Conservation (phyloP, 2,797 vertebrate species). For the Melopsittacus undulatus region DNA sequence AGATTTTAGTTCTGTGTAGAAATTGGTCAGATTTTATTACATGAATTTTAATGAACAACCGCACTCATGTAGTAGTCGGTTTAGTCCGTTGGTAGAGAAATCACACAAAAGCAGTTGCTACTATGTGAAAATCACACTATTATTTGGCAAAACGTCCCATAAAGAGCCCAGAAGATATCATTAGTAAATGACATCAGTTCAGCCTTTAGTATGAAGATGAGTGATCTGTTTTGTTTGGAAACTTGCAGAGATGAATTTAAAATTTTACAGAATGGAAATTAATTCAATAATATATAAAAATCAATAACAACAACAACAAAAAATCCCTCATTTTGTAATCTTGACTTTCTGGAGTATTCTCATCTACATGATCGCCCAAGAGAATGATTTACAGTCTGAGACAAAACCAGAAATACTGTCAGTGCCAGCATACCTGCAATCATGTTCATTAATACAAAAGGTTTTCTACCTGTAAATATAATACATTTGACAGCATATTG, state of each 20-base stretch:
- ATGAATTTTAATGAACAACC: not conserved
- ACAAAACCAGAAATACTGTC: not conserved
- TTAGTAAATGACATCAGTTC: not conserved
- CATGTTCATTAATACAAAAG: not conserved
- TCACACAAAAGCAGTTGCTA: not conserved
- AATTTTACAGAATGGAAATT: not conserved
- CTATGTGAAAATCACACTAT: not conserved
- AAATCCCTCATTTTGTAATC: not conserved
- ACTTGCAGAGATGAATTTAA: not conserved
- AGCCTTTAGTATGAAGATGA: not conserved
- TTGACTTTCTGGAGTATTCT: not conserved
- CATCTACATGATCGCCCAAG: not conserved
- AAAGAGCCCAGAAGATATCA: not conserved
- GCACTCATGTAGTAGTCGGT: not conserved
- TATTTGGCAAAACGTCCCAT: not conserved
- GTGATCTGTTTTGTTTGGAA: not conserved
- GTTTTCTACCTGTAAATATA: not conserved
- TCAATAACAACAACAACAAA: not conserved
- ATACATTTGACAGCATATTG: not conserved
- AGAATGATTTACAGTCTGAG: not conserved
- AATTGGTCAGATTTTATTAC: not conserved
- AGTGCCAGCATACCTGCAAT: not conserved
- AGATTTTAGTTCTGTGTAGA: not conserved
- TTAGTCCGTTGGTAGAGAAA: not conserved
- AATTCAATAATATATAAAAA: not conserved